Percentiles rank a stretch among this genome's conserved stretches.
Evolutionary conservation across 92 coral and sea anemone genomes (phyloP).

Genomic region (Actinernus sp.): DNA sequence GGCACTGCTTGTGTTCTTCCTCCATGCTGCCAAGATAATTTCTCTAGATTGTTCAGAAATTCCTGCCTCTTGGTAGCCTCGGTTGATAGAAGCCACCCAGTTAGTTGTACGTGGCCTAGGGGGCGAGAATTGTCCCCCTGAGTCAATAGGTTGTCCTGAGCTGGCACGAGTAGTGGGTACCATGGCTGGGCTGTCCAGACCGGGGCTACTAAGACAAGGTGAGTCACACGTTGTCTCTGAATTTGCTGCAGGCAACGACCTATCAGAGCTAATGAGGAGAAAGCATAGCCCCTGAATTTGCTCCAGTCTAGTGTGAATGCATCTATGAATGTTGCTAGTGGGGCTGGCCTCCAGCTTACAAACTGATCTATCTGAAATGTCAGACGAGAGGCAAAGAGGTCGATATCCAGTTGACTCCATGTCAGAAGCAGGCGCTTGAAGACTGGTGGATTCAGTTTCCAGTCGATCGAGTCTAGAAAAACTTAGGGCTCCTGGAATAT

Average conservation of each 20-base stretch:
- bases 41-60: slow-evolving; percentile 14
- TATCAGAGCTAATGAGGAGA: slow-evolving; percentile 28
- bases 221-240: slow-evolving; percentile 10
- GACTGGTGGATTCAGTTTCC: slow-evolving; percentile 26
- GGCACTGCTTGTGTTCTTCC: slow-evolving; percentile 25
- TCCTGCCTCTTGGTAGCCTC: slow-evolving; percentile 17
- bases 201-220: slow-evolving; percentile 23
- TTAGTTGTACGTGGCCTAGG: slow-evolving; percentile 19
- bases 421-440: background rate
- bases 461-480: slow-evolving; percentile 19
- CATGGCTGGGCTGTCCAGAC: slow-evolving; percentile 41
- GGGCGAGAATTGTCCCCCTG: slow-evolving; percentile 21
- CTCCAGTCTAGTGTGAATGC: slow-evolving; percentile 48
- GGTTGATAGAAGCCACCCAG: slow-evolving; percentile 55
- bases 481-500: slow-evolving; percentile 13
- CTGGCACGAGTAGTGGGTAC: slow-evolving; percentile 30
- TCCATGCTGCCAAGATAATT: slow-evolving; percentile 38
- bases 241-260: slow-evolving; percentile 33
- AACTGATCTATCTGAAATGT: slow-evolving; percentile 21
- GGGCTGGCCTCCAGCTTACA: slow-evolving; percentile 40
- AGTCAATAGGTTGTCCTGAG: slow-evolving; percentile 17
- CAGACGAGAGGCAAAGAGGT: slow-evolving; percentile 36
- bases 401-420: slow-evolving; percentile 29
- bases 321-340: slow-evolving; percentile 25
- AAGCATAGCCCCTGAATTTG: slow-evolving; percentile 11